phyloP scores from a whole-genome alignment of 92 coral and sea anemone genomes.

The Umimayanthus chanpuru region DNA sequence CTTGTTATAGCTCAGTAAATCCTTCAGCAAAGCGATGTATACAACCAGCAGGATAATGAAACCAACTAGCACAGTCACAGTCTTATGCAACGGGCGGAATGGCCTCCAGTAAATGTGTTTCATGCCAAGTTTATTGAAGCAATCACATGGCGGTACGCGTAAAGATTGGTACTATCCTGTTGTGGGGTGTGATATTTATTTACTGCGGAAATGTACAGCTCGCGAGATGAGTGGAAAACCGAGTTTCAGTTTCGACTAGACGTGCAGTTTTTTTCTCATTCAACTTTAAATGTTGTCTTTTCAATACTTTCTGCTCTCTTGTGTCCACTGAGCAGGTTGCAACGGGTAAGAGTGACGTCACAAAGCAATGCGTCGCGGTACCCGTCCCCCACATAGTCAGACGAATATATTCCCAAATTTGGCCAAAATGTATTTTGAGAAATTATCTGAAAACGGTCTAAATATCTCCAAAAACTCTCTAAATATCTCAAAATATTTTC shows the following conservation, averaged over 20 bases:
- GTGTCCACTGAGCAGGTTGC: constrained; percentile 26
- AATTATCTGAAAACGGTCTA: too few species aligned
- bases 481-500: too few species aligned
- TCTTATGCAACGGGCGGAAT: background rate
- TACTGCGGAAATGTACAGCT: background rate
- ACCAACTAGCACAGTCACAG: background rate
- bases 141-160: background rate
- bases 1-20: constrained; percentile 23
- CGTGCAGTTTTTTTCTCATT: background rate
- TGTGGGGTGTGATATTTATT: background rate
- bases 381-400: background rate
- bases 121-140: constrained; percentile 12
- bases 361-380: background rate
- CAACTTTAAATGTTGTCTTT: constrained; percentile 14
- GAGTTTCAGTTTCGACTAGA: background rate
- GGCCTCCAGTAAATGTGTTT: background rate
- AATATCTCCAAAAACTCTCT: too few species aligned
- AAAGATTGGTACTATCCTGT: background rate
- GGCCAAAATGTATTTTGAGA: too few species aligned
- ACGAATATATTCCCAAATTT: too few species aligned
- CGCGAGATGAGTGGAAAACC: too few species aligned
- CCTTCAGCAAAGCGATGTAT: constrained; percentile 31
- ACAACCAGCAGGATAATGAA: constrained; percentile 1
- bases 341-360: constrained; percentile 36
- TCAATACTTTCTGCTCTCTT: background rate